phyloP scores from a whole-genome alignment of 2,113 vertebrate species.

The Leuciscus idus region DNA sequence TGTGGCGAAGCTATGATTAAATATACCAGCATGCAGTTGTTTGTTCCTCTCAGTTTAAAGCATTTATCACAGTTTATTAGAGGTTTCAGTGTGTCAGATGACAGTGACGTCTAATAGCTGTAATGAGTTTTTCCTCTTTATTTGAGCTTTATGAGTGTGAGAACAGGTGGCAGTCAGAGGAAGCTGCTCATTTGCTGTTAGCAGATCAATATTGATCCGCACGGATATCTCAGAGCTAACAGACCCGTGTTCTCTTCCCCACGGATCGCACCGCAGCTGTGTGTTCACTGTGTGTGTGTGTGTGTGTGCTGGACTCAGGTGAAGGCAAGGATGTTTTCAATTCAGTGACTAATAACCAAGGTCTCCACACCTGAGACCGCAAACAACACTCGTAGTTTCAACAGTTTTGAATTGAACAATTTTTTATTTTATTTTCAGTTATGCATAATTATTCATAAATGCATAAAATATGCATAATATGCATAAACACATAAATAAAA shows the following conservation, averaged over 20 bases:
- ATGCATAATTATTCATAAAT: not conserved
- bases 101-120: not conserved
- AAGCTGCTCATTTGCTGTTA: slow-evolving; percentile 71
- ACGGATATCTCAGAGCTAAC: slow-evolving; percentile 46
- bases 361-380: not conserved
- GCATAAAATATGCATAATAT: not conserved
- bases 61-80: not conserved
- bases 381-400: not conserved
- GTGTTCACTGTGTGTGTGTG: not conserved
- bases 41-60: not conserved
- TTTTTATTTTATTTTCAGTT: not conserved
- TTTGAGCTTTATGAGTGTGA: not conserved
- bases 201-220: slow-evolving; percentile 79
- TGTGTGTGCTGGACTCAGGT: slow-evolving; percentile 31
- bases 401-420: not conserved
- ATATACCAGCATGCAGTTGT: not conserved
- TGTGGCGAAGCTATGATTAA: not conserved
- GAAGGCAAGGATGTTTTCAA: not conserved
- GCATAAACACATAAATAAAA: not conserved
- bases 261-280: slow-evolving; percentile 33
- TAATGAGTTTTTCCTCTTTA: not conserved
- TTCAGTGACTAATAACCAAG: slow-evolving; percentile 9
- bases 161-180: slow-evolving; percentile 75
- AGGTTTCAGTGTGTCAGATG: not conserved
- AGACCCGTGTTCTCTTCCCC: not conserved